A percentile compares a stretch with the other conserved stretches of the same genome.
These are phyloP conservation scores for Pteropus rufus DNA, from an alignment of 2,797 vertebrate species.

Conservation along the genomic window DNA sequence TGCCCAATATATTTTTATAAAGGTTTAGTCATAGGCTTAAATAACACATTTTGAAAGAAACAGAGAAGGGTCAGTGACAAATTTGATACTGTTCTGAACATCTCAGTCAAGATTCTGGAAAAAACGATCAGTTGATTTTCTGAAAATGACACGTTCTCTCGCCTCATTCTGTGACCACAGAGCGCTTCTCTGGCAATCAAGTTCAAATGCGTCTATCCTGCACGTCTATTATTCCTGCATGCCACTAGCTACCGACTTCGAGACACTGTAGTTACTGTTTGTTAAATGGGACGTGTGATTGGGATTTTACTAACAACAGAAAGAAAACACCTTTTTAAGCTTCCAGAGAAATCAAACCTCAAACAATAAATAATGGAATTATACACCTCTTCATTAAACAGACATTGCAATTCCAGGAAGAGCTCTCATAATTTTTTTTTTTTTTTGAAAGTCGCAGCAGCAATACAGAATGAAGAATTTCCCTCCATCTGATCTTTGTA, in stretches of 20 bases:
- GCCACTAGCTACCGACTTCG: background rate
- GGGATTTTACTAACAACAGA: conserved; percentile 49
- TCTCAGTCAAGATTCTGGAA: conserved; percentile 62
- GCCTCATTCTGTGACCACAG: background rate
- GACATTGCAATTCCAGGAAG: conserved; percentile 81
- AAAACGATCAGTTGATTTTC: conserved; percentile 54
- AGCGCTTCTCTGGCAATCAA: conserved; percentile 33
- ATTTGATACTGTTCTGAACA: conserved; percentile 60
- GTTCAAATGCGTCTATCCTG: background rate
- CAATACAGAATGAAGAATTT: conserved; percentile 80
- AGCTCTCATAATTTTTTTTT: conserved; percentile 78
- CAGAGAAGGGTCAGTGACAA: conserved; percentile 69
- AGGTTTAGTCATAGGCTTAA: conserved; percentile 78
- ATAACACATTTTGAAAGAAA: conserved; percentile 76
- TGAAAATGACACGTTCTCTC: conserved; percentile 55
- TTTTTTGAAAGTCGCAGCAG: conserved; percentile 81
- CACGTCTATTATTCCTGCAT: background rate
- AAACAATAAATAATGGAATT: conserved; percentile 85
- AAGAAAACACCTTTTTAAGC: conserved; percentile 65
- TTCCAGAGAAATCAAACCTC: conserved; percentile 81
- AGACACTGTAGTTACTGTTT: background rate
- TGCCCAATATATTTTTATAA: conserved; percentile 80
- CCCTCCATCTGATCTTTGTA: conserved; percentile 75
- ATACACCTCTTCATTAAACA: conserved; percentile 85
- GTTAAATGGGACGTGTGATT: conserved; percentile 30